Evolutionary conservation across 2,888 invertebrate species (phyloP).

Genomic region (Protodeltote pygarga): DNA sequence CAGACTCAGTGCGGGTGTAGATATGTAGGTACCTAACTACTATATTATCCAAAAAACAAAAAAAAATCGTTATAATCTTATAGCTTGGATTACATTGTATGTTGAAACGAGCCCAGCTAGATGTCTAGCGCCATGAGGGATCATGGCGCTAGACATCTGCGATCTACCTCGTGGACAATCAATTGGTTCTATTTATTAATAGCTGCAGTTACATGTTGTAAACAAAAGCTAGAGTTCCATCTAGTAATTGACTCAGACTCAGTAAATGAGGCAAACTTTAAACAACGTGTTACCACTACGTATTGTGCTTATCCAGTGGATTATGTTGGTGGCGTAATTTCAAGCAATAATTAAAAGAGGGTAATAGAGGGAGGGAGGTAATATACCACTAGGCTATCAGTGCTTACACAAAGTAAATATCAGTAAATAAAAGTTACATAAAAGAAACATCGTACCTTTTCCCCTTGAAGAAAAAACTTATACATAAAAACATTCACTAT

Average conservation of each 20-base stretch:
- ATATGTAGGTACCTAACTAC: not conserved
- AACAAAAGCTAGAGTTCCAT: not conserved
- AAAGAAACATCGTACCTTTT: no score
- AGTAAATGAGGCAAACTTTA: no score
- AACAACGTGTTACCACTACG: no score
- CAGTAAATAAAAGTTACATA: no score
- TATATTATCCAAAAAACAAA: not conserved
- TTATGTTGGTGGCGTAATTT: no score
- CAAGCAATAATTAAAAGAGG: no score
- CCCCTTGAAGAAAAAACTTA: conserved; percentile 16
- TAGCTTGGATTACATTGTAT: not conserved
- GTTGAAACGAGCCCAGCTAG: conserved; percentile 13
- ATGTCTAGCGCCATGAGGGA: conserved; percentile 24
- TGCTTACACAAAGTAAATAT: no score
- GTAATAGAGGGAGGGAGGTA: no score
- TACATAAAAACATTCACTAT: conserved; percentile 11
- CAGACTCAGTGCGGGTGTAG: no score
- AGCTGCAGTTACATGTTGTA: conserved; percentile 9
- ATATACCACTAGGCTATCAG: no score
- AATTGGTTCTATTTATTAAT: conserved; percentile 38
- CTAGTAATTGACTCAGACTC: not conserved
- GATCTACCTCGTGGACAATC: conserved; percentile 15
- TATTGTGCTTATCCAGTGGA: no score
- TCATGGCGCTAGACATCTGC: conserved; percentile 23
- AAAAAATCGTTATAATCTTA: not conserved